Base-by-base conservation (phyloP, 1,140 invertebrate species). In the Leguminivora glycinivorella region DNA sequence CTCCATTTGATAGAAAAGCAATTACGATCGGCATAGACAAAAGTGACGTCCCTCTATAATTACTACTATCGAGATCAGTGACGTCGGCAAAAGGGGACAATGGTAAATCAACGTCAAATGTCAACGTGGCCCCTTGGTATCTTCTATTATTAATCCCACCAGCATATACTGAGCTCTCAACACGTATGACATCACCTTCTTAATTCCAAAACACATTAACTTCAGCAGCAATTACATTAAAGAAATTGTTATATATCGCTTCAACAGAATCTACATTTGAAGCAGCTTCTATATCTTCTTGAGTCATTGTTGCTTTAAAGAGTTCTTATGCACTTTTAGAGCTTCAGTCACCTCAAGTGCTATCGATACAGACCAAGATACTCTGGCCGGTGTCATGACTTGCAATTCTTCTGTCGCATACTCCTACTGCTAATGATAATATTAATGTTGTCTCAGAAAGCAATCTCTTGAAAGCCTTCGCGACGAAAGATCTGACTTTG, bases 51-150 rank as follows among this genome's bases (percentile, higher is more conserved):
- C 40, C 34, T 71, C 71, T 43, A 74, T 72, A 77, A 77, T 76
- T 76, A 74, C 68, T 43, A 52, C 60, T 68, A 70, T 73, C 72
- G 72, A 70, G 63, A 63, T 10, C 71, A 71, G 81, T 90, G 87
- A 89, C 83, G 81, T 87, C 83, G 81, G 79, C 83, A 72, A 67
- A 78, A 84, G 74, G 68, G 80, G 77, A 89, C 85, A 89, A 89
- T 89, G 82, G 81, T 83, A 84, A 89, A 90, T 90, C 87, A 90
- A 90, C 88, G 87, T 90, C 88, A 86, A 82, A 85, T 88, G 88
- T 90, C 88, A 85, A 86, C 83, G 73, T 67, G 74, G 76, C 78
- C 85, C 84, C 80, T 83, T 81, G 78, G 78, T 77, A 78, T 81
- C 78, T 74, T 73, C 69, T 77, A 80, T 79, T 82, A 77, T 80